phyloP scores from a whole-genome alignment of 2,113 vertebrate genomes.

The Tichodroma muraria region DNA sequence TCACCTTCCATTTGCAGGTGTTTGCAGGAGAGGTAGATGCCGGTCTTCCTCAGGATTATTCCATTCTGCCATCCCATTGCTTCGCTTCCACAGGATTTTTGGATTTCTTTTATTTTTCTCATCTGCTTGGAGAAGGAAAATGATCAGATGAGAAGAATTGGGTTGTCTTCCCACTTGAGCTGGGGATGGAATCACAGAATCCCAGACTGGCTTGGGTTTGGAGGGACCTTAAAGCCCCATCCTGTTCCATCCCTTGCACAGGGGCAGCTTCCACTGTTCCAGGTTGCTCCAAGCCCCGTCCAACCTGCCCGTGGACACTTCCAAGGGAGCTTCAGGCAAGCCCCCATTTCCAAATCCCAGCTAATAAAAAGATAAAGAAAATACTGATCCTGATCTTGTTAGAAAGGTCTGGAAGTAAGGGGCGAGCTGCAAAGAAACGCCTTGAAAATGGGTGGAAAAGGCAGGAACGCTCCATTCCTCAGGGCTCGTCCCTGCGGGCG shows the following conservation, averaged over 20 bases:
- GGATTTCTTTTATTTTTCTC: rapidly evolving
- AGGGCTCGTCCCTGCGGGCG: rapidly evolving
- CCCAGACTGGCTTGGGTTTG: background rate
- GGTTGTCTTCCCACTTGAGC: background rate
- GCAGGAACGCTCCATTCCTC: rapidly evolving
- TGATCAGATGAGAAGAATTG: background rate
- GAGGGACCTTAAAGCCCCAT: background rate
- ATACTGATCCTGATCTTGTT: background rate
- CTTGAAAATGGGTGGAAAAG: rapidly evolving
- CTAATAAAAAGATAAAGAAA: background rate
- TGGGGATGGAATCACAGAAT: background rate
- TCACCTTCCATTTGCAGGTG: background rate
- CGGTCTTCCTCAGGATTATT: background rate
- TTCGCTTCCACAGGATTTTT: background rate
- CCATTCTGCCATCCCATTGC: background rate
- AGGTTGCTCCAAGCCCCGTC: background rate
- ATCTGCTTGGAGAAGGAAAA: background rate
- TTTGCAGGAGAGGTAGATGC: background rate
- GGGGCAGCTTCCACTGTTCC: background rate
- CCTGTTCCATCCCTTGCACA: background rate
- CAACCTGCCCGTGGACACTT: background rate
- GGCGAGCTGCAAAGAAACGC: background rate
- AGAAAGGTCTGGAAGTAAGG: background rate
- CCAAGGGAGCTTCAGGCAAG: background rate
- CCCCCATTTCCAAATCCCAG: background rate